phyloP scores from a whole-genome alignment of 2,888 invertebrate species.

The Bhutanitis thaidina region DNA sequence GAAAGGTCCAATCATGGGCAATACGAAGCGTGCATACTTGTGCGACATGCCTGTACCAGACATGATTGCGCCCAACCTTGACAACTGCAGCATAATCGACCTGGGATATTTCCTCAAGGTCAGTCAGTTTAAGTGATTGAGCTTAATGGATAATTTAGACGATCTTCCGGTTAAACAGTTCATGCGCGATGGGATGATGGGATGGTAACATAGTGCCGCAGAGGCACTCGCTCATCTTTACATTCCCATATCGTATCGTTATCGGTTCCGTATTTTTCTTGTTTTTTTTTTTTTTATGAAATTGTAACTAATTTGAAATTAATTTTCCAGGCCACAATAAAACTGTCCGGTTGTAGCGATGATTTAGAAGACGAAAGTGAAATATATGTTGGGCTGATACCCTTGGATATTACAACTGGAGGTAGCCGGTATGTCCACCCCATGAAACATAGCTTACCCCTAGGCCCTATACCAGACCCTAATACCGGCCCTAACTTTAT shows the following conservation, averaged over 20 bases:
- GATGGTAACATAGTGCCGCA: too few relatives aligned
- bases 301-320: too few relatives aligned
- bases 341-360: conserved; percentile 54
- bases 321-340: conserved; percentile 49
- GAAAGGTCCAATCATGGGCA: conserved; percentile 40
- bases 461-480: background rate
- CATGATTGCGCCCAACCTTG: conserved; percentile 44
- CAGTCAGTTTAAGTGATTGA: conserved; percentile 21
- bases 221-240: too few relatives aligned
- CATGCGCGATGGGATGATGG: too few relatives aligned
- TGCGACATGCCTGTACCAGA: conserved; percentile 44
- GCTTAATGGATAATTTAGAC: too few relatives aligned
- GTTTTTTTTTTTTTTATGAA: too few relatives aligned
- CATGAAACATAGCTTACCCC: conserved; percentile 42
- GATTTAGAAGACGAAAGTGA: conserved; percentile 48
- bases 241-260: too few relatives aligned
- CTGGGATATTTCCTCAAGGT: conserved; percentile 55
- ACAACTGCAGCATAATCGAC: conserved; percentile 51
- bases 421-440: conserved; percentile 42
- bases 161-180: too few relatives aligned
- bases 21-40: conserved; percentile 31
- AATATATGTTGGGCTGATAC: conserved; percentile 51
- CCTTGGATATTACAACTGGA: conserved; percentile 26
- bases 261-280: too few relatives aligned
- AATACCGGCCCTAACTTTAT: background rate